phyloP scores from a whole-genome alignment of 2,113 vertebrate genomes.

The Oxygymnocypris stewartii region DNA sequence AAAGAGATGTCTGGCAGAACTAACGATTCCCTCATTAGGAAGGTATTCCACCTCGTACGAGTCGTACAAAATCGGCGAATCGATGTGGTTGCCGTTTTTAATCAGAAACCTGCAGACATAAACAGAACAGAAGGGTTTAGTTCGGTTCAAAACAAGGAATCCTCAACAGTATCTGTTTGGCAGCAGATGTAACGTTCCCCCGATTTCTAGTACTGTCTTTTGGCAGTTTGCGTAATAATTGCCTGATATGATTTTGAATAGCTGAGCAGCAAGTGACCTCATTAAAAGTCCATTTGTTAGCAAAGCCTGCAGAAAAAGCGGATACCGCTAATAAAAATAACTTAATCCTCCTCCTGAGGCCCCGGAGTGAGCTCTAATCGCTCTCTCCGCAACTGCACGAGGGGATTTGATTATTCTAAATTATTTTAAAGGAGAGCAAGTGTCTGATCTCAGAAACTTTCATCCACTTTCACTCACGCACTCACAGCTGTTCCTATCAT shows the following conservation, averaged over 20 bases:
- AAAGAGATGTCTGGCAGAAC: slow-evolving; percentile 80
- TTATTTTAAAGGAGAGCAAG: slow-evolving; percentile 46
- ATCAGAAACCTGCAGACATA: slow-evolving; percentile 81
- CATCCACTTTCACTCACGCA: slow-evolving; percentile 25
- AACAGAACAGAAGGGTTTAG: slow-evolving; percentile 3
- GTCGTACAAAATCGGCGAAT: slow-evolving; percentile 84
- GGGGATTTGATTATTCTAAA: slow-evolving; percentile 43
- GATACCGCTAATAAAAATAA: slow-evolving; percentile 50
- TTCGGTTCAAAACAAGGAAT: slow-evolving; percentile 1
- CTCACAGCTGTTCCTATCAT: slow-evolving; percentile 29
- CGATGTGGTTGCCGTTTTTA: slow-evolving; percentile 86
- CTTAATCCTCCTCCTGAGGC: slow-evolving; percentile 41
- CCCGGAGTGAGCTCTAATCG: slow-evolving; percentile 30
- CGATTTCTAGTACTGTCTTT: slow-evolving; percentile 27
- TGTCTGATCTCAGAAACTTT: slow-evolving; percentile 45
- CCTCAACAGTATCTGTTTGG: slow-evolving; percentile 15
- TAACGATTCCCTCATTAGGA: slow-evolving; percentile 90
- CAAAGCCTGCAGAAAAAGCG: slow-evolving; percentile 42
- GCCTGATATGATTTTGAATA: slow-evolving; percentile 45
- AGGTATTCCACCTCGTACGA: slow-evolving; percentile 95
- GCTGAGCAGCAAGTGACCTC: slow-evolving; percentile 54
- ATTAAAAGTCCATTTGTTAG: slow-evolving; percentile 53
- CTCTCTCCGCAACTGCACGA: slow-evolving; percentile 21
- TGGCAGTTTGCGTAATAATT: slow-evolving; percentile 41
- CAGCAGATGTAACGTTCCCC: slow-evolving; percentile 25